These are phyloP conservation scores for Bubo blakistoni DNA, from an alignment of 2,113 vertebrate genomes.

Conservation along the genomic window DNA sequence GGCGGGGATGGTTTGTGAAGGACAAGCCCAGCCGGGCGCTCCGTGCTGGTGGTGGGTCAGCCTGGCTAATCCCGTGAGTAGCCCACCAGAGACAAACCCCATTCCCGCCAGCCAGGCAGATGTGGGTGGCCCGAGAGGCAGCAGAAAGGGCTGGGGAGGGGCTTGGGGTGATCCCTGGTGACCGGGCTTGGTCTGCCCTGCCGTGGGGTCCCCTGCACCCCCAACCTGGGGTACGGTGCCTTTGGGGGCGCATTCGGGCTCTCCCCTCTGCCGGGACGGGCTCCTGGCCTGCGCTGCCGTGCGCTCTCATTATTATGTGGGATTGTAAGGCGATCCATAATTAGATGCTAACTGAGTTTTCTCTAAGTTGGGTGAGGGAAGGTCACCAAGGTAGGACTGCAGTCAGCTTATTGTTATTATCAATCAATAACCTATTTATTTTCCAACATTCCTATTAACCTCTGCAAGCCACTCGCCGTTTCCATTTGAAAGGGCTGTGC, in stretches of 20 bases:
- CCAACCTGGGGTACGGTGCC: too few relatives aligned
- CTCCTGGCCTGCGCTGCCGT: neutral
- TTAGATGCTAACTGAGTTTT: conserved; percentile 78
- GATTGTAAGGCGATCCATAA: conserved; percentile 57
- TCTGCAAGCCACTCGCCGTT: conserved; percentile 69
- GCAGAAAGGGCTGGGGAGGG: neutral
- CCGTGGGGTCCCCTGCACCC: fast-evolving
- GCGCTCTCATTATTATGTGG: conserved; percentile 58
- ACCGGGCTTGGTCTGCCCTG: neutral
- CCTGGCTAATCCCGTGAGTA: neutral
- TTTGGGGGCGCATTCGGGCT: fast-evolving
- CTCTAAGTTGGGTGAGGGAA: conserved; percentile 67
- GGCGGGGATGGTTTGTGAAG: neutral
- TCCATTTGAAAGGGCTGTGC: conserved; percentile 69
- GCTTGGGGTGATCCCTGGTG: neutral
- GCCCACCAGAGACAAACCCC: neutral
- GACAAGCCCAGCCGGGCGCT: neutral
- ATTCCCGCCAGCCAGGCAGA: neutral
- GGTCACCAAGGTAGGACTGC: conserved; percentile 70
- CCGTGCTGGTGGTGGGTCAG: neutral
- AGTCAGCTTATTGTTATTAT: conserved; percentile 79
- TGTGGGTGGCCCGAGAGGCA: neutral
- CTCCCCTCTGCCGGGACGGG: neutral
- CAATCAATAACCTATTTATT: conserved; percentile 85
- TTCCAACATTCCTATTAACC: conserved; percentile 81